Conservation (phyloP, 1,140 invertebrate species). For the Drosophila mojavensis region DNA sequence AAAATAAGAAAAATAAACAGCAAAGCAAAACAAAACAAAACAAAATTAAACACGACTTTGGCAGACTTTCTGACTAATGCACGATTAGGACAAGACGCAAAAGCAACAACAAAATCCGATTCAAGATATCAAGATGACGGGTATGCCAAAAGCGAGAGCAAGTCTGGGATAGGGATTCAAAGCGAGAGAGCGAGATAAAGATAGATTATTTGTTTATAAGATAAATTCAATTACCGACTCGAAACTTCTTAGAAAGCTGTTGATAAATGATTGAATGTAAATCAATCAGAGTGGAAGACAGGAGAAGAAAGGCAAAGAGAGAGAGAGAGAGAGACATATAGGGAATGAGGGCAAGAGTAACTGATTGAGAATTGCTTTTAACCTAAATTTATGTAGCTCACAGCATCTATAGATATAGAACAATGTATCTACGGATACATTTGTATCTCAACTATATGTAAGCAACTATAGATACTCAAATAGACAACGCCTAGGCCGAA, state of each 20-base stretch:
- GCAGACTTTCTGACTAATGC: constrained; percentile 20
- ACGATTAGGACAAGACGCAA: constrained; percentile 21
- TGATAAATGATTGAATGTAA: too few species aligned
- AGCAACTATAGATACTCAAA: not conserved
- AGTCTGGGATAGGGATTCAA: not conserved
- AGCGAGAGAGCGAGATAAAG: not conserved
- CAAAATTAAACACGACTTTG: not conserved
- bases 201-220: too few species aligned
- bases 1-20: not conserved
- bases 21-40: constrained; percentile 4
- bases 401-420: too few species aligned
- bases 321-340: too few species aligned
- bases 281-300: too few species aligned
- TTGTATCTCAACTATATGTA: not conserved
- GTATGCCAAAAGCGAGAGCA: not conserved
- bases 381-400: too few species aligned
- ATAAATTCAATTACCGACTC: too few species aligned
- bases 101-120: not conserved
- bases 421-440: not conserved
- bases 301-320: not conserved
- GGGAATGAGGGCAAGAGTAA: too few species aligned
- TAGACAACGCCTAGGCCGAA: too few species aligned
- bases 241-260: too few species aligned
- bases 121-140: not conserved
- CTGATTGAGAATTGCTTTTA: too few species aligned